Conservation (phyloP, 2,113 vertebrate species). For the Ptilonorhynchus violaceus region DNA sequence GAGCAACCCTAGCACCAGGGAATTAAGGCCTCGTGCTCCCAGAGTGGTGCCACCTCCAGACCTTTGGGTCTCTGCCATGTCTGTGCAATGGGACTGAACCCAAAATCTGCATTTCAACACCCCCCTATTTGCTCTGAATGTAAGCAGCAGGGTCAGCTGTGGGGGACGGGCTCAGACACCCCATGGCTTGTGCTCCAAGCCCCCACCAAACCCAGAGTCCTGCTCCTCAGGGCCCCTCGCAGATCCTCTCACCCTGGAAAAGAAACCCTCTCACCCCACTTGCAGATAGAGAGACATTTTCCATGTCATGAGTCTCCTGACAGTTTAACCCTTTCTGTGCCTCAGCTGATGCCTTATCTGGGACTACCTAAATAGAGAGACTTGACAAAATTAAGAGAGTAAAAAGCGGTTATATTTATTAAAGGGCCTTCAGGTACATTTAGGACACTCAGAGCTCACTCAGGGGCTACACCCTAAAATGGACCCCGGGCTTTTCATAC, state of each 20-base stretch:
- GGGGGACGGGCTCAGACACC: neutral
- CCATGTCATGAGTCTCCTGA: neutral
- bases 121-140: neutral
- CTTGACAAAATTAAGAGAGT: too few relatives aligned
- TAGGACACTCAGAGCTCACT: too few relatives aligned
- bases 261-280: neutral
- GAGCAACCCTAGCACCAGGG: fast-evolving
- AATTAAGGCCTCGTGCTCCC: neutral
- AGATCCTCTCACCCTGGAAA: neutral
- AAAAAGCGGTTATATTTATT: too few relatives aligned
- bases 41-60: fast-evolving
- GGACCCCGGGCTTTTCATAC: too few relatives aligned
- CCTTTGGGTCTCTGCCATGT: fast-evolving
- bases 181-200: fast-evolving
- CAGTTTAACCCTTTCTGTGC: neutral
- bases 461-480: too few relatives aligned
- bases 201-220: neutral
- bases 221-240: neutral
- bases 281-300: neutral
- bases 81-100: neutral
- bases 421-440: too few relatives aligned
- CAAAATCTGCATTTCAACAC: neutral
- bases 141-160: neutral
- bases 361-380: too few relatives aligned
- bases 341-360: neutral